These are phyloP conservation scores for Drosophila arawakana DNA, from an alignment of 1,140 invertebrate genomes.

Conservation along the genomic window DNA sequence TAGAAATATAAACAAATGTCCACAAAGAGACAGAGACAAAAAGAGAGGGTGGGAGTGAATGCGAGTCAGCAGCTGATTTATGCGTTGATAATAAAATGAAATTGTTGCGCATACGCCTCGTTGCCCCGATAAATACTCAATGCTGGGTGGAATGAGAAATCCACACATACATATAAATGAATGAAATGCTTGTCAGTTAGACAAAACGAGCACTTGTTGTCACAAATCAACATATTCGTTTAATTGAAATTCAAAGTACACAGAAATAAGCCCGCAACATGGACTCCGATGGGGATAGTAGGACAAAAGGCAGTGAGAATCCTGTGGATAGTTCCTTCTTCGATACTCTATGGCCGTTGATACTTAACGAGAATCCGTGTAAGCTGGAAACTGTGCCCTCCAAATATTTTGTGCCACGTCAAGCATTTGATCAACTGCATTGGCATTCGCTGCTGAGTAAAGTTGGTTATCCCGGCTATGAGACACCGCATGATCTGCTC, in stretches of 20 bases:
- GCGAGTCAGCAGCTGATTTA: constrained; percentile 59
- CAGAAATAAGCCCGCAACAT: constrained; percentile 24
- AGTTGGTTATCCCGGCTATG: constrained; percentile 58
- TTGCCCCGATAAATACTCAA: constrained; percentile 23
- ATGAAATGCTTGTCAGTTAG: constrained; percentile 23
- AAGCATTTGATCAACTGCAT: constrained; percentile 50
- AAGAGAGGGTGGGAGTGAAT: background rate
- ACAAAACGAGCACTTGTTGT: constrained; percentile 23
- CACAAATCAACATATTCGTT: constrained; percentile 46
- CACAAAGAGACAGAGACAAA: background rate
- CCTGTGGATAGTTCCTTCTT: constrained; percentile 58
- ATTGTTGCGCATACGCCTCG: constrained; percentile 54
- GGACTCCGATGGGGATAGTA: constrained; percentile 1
- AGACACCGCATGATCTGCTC: constrained; percentile 49
- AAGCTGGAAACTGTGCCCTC: constrained; percentile 38
- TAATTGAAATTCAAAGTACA: constrained; percentile 63
- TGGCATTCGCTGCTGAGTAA: constrained; percentile 59
- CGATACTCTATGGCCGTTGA: constrained; percentile 70
- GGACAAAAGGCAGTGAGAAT: background rate
- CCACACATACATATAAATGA: constrained; percentile 1
- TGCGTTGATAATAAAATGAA: constrained; percentile 68
- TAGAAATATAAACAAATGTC: constrained; percentile 62
- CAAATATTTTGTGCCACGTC: constrained; percentile 48
- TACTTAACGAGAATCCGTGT: constrained; percentile 68
- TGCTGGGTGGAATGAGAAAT: background rate